Evolutionary conservation across 30 jellyfish, hydroid and myxozoan species (phyloP).

Genomic region (Hydractinia symbiolongicarpus): DNA sequence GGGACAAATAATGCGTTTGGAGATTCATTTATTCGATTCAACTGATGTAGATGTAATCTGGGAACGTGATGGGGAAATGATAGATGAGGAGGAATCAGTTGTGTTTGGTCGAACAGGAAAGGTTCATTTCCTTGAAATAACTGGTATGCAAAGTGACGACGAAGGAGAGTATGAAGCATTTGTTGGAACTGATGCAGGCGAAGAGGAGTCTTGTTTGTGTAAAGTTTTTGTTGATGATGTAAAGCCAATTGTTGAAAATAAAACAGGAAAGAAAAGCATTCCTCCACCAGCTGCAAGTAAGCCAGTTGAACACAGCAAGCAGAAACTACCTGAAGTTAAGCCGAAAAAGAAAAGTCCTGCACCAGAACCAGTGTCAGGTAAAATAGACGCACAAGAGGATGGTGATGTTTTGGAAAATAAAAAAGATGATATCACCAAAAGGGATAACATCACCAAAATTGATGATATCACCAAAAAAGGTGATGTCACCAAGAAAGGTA

Average conservation of each 20-base stretch:
- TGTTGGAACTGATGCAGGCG: conserved; percentile 17
- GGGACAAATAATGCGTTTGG: conserved; percentile 30
- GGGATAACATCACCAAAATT: too few species aligned
- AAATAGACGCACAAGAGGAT: neutral
- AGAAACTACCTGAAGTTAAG: neutral
- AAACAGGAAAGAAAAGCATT: neutral
- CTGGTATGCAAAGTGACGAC: conserved; percentile 2
- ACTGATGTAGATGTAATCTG: conserved; percentile 27
- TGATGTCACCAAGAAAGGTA: neutral
- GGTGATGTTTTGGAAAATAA: too few species aligned
- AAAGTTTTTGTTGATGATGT: conserved; percentile 23
- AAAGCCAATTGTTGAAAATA: neutral
- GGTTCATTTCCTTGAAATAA: conserved; percentile 6
- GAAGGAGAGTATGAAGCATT: conserved; percentile 33
- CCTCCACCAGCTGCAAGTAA: neutral
- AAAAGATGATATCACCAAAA: too few species aligned
- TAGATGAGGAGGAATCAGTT: neutral
- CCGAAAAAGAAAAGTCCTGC: neutral
- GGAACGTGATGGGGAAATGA: conserved; percentile 19
- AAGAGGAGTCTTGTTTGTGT: conserved; percentile 9
- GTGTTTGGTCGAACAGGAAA: conserved; percentile 8
- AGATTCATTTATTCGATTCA: neutral
- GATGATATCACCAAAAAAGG: too few species aligned
- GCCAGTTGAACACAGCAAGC: neutral
- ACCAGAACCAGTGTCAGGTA: neutral